Evolutionary conservation across 2,888 invertebrate genomes (phyloP), one percentile per base, ranked within the genome.

Genomic region (Scaptomyza reducta): DNA sequence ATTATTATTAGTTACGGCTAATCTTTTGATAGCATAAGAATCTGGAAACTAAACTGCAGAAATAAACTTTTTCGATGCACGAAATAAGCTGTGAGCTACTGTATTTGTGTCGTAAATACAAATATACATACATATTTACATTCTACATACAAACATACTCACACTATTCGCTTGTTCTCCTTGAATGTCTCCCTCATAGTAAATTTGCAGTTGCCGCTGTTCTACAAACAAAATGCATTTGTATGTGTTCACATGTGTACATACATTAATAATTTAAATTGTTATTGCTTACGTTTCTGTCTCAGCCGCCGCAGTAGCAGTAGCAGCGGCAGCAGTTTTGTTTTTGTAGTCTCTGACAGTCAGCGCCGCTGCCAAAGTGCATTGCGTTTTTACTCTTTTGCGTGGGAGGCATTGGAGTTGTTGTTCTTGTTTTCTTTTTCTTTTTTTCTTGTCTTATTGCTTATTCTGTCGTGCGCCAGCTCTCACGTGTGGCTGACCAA

Each of bases 401-500:
- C 74, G 86, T 86, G 74, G 80, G 79, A 51, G 79, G 45, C 49
- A 33, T 41, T 41, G 51, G 40, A 50, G 45, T 42, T 46, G 16
- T 49, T 47, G 25, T 47, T 57, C 46, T 54, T 59, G 10, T 59
- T 59, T 59, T 71, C 25, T 66, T 56, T 6, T 22, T 25, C 59
- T 22, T 45, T 57, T 14, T 62, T 62, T 18, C 42, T 57, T n/a
- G 57, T 61, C 22, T 22, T 22, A 3, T 51, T 65, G 49, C 55
- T 33, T 31, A 44, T 64, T 66, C 69, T 70, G 69, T 77, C 84
- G 84, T 83, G 87, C 87, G 77, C 80, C 70, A 79, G 67, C 65
- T 66, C 70, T 79, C 77, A 73, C 74, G 74, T 74, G 77, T 55
- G 41, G 64, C 57, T 60, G 44, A 35, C 35, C 56, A 58, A 55